These are phyloP conservation scores for Romanogobio albipinnatus DNA, from an alignment of 2,113 vertebrate genomes.

Conservation along the genomic window DNA sequence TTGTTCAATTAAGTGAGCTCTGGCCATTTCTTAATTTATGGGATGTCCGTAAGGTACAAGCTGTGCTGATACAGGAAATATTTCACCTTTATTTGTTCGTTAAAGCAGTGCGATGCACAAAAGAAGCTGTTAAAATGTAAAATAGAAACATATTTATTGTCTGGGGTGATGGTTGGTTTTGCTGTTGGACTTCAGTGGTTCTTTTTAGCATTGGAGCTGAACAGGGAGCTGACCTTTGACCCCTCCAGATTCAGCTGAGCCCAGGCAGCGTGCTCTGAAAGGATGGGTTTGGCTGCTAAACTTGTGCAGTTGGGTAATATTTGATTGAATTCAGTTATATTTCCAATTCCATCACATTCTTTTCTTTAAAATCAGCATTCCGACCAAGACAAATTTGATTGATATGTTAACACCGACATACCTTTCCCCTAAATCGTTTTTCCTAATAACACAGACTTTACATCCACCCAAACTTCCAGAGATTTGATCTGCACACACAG, in stretches of 20 bases:
- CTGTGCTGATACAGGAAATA: slow-evolving; percentile 36
- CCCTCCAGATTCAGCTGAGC: not conserved
- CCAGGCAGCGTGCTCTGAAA: not conserved
- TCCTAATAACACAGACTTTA: not conserved
- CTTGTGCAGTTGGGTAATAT: not conserved
- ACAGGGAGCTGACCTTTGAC: slow-evolving; percentile 1
- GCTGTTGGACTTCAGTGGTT: not conserved
- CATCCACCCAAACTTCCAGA: not conserved
- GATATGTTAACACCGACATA: not conserved
- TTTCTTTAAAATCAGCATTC: not conserved
- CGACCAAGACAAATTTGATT: slow-evolving; percentile 1
- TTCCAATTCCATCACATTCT: not conserved
- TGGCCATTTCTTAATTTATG: slow-evolving; percentile 52
- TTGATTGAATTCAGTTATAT: not conserved
- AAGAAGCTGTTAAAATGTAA: slow-evolving; percentile 17
- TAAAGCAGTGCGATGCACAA: slow-evolving; percentile 47
- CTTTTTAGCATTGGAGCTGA: not conserved
- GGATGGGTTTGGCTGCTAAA: not conserved
- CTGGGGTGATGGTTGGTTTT: slow-evolving; percentile 15
- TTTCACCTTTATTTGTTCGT: slow-evolving; percentile 53
- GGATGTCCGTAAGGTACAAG: slow-evolving; percentile 12
- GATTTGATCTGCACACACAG: slow-evolving; percentile 18
- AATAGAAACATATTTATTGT: not conserved
- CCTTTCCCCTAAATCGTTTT: slow-evolving; percentile 10
- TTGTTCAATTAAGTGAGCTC: slow-evolving; percentile 66